phyloP scores from a whole-genome alignment of 1,140 invertebrate genomes.

The Heliconius melpomene region DNA sequence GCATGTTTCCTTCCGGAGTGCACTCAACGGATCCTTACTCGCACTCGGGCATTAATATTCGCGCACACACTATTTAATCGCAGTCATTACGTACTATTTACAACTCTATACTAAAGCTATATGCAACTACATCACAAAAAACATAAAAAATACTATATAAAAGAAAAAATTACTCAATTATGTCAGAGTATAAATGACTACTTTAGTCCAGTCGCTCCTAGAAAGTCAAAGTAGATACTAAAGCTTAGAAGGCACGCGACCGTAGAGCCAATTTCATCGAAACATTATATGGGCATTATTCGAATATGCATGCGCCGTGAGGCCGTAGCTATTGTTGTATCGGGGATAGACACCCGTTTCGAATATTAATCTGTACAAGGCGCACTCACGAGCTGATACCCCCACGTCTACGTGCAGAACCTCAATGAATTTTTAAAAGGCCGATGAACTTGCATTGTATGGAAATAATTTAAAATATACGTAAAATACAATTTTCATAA shows the following conservation, averaged over 20 bases:
- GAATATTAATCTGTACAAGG: constrained; percentile 76
- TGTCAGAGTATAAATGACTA: background rate
- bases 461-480: constrained; percentile 44
- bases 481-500: constrained; percentile 24
- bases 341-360: constrained; percentile 59
- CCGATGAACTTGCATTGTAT: constrained; percentile 64
- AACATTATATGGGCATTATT: constrained; percentile 79
- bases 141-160: background rate
- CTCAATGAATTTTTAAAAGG: constrained; percentile 58
- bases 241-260: constrained; percentile 61
- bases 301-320: constrained; percentile 76
- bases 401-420: constrained; percentile 47
- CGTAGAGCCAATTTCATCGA: constrained; percentile 71
- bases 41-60: constrained; percentile 27
- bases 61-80: constrained; percentile 28
- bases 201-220: constrained; percentile 45
- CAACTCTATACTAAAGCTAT: background rate
- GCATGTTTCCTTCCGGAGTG: constrained; percentile 76
- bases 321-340: constrained; percentile 68
- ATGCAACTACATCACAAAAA: background rate
- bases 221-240: constrained; percentile 66
- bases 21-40: constrained; percentile 38
- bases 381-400: constrained; percentile 51
- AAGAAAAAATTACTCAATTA: background rate
- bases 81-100: background rate